Percentiles rank a stretch among this genome's conserved stretches.
phyloP scores from a whole-genome alignment of 2,113 vertebrate species.

The Bagarius yarrelli region DNA sequence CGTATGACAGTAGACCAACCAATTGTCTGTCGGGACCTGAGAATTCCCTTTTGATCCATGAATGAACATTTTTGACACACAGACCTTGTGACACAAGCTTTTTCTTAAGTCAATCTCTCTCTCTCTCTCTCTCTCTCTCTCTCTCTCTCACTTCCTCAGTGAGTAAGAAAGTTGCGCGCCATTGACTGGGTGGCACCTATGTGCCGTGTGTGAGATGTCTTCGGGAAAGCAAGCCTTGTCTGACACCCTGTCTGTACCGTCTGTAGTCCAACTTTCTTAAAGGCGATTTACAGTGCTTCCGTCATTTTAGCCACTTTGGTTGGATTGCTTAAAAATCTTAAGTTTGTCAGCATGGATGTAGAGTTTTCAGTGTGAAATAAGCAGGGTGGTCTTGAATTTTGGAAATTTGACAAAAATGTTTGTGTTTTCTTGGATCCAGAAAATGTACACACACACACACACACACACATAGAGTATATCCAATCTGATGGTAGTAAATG shows the following conservation, averaged over 20 bases:
- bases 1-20: neutral
- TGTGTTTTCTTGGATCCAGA: neutral
- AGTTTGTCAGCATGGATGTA: neutral
- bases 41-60: constrained; percentile 33
- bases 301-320: neutral
- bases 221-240: constrained; percentile 34
- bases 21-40: constrained; percentile 3
- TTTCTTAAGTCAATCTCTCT: constrained; percentile 3
- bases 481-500: neutral
- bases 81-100: constrained; percentile 12
- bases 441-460: neutral
- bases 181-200: constrained; percentile 43
- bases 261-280: constrained; percentile 22
- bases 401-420: constrained; percentile 21
- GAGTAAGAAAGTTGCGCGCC: constrained; percentile 30
- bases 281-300: neutral
- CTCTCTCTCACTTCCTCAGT: neutral
- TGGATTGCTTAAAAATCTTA: neutral
- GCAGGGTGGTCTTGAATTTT: constrained; percentile 2
- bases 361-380: neutral
- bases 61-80: constrained; percentile 36
- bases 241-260: constrained; percentile 40
- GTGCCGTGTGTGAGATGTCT: constrained; percentile 51
- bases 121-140: constrained; percentile 4
- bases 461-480: neutral